Percentiles rank a stretch among this genome's conserved stretches.
Conservation (phyloP, 1,140 invertebrate genomes). For the Drosophila repleta region DNA sequence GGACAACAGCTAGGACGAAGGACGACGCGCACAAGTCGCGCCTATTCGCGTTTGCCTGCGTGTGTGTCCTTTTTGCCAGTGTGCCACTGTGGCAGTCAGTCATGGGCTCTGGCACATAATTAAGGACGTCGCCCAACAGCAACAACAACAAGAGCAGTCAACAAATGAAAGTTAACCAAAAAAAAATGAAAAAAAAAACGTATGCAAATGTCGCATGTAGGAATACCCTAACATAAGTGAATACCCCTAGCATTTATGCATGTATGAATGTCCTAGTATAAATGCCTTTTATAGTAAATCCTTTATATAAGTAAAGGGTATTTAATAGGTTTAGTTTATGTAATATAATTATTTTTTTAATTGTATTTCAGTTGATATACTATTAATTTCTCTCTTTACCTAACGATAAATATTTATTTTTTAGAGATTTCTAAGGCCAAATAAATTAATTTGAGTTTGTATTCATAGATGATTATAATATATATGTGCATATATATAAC, state of each 20-base stretch:
- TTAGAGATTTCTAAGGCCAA: too few species aligned
- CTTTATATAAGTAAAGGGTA: too few species aligned
- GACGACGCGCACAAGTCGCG: slow-evolving; percentile 43
- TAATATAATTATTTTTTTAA: too few species aligned
- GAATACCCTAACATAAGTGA: slow-evolving; percentile 15
- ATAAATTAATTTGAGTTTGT: too few species aligned
- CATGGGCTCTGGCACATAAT: slow-evolving; percentile 78
- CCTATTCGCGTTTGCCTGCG: slow-evolving; percentile 51
- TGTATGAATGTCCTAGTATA: slow-evolving; percentile 2
- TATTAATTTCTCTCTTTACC: too few species aligned
- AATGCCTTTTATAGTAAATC: too few species aligned
- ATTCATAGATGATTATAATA: too few species aligned
- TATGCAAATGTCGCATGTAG: neutral
- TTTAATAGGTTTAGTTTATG: too few species aligned
- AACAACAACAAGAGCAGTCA: slow-evolving; percentile 53
- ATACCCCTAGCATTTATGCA: too few species aligned
- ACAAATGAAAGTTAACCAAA: slow-evolving; percentile 29
- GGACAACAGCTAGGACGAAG: slow-evolving; percentile 25
- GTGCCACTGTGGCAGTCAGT: slow-evolving; percentile 72
- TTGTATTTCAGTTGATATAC: too few species aligned
- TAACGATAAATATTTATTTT: too few species aligned
- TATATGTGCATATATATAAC: too few species aligned
- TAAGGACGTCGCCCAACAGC: slow-evolving; percentile 70
- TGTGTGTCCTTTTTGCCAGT: slow-evolving; percentile 67
- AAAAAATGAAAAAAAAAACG: slow-evolving; percentile 17